Base-by-base conservation (phyloP, 2,113 vertebrate genomes). In the Rhinoderma darwinii region DNA sequence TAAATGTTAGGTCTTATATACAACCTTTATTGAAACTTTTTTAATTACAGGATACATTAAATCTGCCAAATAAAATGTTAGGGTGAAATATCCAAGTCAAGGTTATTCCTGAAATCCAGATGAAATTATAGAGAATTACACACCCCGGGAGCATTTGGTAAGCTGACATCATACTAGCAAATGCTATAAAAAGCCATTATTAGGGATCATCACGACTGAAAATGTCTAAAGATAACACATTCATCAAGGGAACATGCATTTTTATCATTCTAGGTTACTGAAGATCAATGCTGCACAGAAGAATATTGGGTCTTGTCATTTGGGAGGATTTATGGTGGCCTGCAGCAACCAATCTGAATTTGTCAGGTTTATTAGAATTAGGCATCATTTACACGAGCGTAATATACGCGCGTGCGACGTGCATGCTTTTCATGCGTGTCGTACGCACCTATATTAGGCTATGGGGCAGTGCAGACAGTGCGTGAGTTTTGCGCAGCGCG, bases 21-120 rank as follows among this genome's bases (percentile, higher is more conserved):
- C 22, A 20, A 56, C 51, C 50, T 80, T 80, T 51, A 2, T 47
- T 41, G 50, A 80, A 59, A 39, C 22, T 25, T 37, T 51, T 56
- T 39, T 80, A 80, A 80, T 80, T 80, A 80, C 32, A 59, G 77
- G 51, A 80, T 25, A 56, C 35, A 80, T 80, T 80, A 80, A 59
- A 25, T 80, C 35, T 39, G 50, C 30, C 35, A n/a, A 59, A 80
- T 80, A 56, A 80, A 78, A 78, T 54, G 75, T 78, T 4, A 59
- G 32, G 47, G 20, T 80, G 51, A 56, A 59, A 59, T 59, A 59
- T 37, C 44, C 18, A 17, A 51, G 75, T 54, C 51, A 79, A 79
- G 77, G 77, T 79, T 79, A 59, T 59, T 59, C 50, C 47, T 37
- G 50, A 22, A 32, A 32, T 15, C 77, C 35, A 8, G 51, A 79